Conservation (phyloP, 2,113 vertebrate species). For the Oenanthe melanoleuca region DNA sequence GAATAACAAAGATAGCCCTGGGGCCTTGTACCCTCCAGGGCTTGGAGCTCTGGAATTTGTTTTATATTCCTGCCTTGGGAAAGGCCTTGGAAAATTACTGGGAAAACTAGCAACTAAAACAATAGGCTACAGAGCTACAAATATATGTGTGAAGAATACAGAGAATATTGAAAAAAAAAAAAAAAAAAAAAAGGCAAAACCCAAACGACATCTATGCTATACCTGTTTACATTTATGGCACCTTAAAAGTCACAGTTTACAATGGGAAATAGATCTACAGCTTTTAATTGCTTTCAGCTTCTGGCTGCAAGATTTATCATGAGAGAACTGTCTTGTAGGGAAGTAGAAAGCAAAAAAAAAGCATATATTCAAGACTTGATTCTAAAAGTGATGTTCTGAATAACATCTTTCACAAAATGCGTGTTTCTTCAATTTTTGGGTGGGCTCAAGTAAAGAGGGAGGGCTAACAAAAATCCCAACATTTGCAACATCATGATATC, state of each 20-base stretch:
- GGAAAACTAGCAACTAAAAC: neutral
- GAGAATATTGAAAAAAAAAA: too few relatives aligned
- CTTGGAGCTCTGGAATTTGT: neutral
- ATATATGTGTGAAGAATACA: too few relatives aligned
- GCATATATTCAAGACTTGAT: neutral
- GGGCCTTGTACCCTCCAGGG: fast-evolving
- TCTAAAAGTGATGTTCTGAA: neutral
- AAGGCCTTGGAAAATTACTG: neutral
- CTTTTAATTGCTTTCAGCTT: neutral
- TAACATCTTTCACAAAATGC: neutral
- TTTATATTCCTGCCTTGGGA: neutral
- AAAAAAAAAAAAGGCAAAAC: neutral
- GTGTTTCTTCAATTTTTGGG: neutral
- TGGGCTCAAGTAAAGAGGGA: neutral
- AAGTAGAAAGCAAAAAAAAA: neutral
- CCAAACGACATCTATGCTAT: fast-evolving
- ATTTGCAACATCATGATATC: neutral
- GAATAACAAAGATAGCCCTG: neutral
- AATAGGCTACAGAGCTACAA: too few relatives aligned
- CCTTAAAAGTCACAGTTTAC: neutral
- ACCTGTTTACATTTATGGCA: neutral
- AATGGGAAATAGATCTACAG: neutral
- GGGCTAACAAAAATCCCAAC: neutral
- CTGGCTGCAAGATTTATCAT: neutral
- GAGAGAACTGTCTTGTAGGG: neutral